Conservation (phyloP, 2,888 invertebrate species). For the Blastobasis lacticolella region DNA sequence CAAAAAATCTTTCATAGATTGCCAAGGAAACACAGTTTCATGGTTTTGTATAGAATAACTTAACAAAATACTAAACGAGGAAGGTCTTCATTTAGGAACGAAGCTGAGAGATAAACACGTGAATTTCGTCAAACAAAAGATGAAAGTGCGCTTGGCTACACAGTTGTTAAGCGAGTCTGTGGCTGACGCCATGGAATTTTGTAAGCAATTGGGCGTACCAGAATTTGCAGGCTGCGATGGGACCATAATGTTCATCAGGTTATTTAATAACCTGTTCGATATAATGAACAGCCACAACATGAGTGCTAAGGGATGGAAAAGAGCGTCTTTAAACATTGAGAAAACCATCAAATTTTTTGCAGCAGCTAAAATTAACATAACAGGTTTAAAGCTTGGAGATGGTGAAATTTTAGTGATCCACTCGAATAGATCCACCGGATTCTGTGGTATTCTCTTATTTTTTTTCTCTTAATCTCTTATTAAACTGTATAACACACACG, state of each 20-base stretch:
- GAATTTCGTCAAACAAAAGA: constrained; percentile 8
- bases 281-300: background rate
- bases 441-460: background rate
- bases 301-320: background rate
- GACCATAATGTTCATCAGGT: background rate
- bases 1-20: too few species aligned
- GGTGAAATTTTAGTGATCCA: background rate
- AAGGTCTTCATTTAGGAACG: constrained; percentile 12
- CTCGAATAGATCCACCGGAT: background rate
- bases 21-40: background rate
- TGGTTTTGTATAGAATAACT: constrained; percentile 6
- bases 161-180: constrained; percentile 1
- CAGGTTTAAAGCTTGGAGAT: background rate
- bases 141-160: background rate
- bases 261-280: background rate
- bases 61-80: constrained; percentile 7
- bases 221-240: background rate
- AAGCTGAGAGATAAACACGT: constrained; percentile 7
- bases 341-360: background rate
- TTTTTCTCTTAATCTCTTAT: background rate
- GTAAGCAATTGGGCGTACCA: background rate
- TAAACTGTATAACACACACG: background rate
- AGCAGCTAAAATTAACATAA: background rate
- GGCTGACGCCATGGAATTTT: constrained; percentile 3
- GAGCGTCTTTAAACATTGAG: background rate